These are phyloP conservation scores for Microctenopoma stevenorrisi DNA, from an alignment of 2,797 vertebrate genomes.

Conservation along the genomic window DNA sequence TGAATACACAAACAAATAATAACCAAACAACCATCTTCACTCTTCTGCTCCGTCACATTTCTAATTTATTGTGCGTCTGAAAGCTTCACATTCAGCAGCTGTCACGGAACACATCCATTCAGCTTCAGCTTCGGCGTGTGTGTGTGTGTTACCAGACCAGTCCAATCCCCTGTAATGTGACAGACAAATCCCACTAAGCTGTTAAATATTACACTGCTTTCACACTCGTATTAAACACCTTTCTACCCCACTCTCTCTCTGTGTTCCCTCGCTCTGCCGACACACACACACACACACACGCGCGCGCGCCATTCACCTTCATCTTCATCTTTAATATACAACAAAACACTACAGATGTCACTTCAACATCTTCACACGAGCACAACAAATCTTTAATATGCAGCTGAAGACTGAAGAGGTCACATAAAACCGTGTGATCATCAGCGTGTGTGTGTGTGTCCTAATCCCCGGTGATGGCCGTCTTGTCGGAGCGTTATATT, in stretches of 20 bases:
- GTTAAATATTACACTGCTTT: conserved; percentile 77
- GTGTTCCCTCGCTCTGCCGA: conserved; percentile 17
- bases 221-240: conserved; percentile 75
- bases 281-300: conserved; percentile 11
- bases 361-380: conserved; percentile 53
- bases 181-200: conserved; percentile 79
- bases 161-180: conserved; percentile 73
- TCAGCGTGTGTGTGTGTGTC: conserved; percentile 22
- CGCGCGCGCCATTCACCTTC: conserved; percentile 28
- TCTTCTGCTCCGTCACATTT: neutral
- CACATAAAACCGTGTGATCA: conserved; percentile 12
- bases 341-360: conserved; percentile 54
- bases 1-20: no score
- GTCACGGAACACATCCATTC: conserved; percentile 41
- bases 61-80: neutral
- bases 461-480: conserved; percentile 62
- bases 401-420: conserved; percentile 29
- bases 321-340: conserved; percentile 54
- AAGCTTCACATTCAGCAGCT: conserved; percentile 46
- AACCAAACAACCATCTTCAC: neutral
- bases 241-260: conserved; percentile 50
- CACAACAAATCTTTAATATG: conserved; percentile 59
- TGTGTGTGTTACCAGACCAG: conserved; percentile 35
- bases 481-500: conserved; percentile 65
- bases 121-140: conserved; percentile 20